phyloP scores from a whole-genome alignment of 2,888 invertebrate species.

The Drosophila diplacantha region DNA sequence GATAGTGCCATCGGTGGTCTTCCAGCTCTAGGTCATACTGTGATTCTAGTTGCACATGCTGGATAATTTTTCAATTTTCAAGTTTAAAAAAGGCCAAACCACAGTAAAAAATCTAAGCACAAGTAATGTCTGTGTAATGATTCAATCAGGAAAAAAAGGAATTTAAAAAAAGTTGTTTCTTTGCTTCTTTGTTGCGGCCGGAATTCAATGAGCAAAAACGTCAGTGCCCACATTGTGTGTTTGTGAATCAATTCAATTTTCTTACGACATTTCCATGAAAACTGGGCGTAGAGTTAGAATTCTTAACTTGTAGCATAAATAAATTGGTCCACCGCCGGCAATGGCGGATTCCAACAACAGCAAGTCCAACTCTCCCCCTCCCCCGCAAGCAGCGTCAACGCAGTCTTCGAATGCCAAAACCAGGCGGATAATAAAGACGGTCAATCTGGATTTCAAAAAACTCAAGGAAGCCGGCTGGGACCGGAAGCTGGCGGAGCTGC shows the following conservation, averaged over 20 bases:
- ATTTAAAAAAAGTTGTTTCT: not conserved
- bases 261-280: conserved; percentile 13
- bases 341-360: not conserved
- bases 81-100: conserved; percentile 13
- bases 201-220: not conserved
- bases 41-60: conserved; percentile 31
- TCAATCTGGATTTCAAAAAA: conserved; percentile 74
- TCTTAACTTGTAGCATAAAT: not conserved
- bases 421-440: conserved; percentile 70
- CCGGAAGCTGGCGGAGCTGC: conserved; percentile 71
- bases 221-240: not conserved
- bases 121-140: not conserved
- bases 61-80: conserved; percentile 22
- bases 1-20: no score
- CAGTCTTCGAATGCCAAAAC: not conserved
- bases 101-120: not conserved
- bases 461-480: conserved; percentile 72
- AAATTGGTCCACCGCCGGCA: conserved; percentile 26
- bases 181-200: no score
- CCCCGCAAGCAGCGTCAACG: conserved; percentile 8
- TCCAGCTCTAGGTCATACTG: conserved; percentile 11
- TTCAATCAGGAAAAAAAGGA: not conserved
- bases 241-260: conserved; percentile 5
- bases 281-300: no score
- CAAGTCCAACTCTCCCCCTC: not conserved